Conservation (phyloP, 1,140 invertebrate species). For the Steinernema khuongi region DNA sequence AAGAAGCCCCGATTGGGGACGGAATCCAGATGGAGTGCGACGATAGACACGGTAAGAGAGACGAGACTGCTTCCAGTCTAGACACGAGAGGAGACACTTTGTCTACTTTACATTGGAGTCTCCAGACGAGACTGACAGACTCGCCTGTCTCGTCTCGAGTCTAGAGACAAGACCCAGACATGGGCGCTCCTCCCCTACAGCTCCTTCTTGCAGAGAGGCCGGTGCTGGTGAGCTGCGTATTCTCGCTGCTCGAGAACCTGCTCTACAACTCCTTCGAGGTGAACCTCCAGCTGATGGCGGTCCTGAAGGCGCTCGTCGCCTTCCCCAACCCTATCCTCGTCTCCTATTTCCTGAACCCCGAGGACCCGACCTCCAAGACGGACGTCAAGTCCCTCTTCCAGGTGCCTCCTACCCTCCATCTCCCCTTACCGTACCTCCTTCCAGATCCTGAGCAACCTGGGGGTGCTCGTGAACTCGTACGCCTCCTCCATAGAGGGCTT, state of each 20-base stretch:
- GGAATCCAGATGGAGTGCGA: not conserved
- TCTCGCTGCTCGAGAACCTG: not conserved
- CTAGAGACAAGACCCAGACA: no score
- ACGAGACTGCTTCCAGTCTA: no score
- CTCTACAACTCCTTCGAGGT: slow-evolving; percentile 5
- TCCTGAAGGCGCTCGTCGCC: not conserved
- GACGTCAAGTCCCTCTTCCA: not conserved
- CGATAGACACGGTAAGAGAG: not conserved
- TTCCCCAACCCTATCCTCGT: not conserved
- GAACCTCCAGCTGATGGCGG: not conserved
- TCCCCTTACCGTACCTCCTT: not conserved
- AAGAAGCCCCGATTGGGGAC: not conserved
- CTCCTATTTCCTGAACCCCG: slow-evolving; percentile 3
- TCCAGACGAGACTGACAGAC: no score
- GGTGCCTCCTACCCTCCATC: not conserved
- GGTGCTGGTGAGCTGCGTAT: not conserved
- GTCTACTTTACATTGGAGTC: no score
- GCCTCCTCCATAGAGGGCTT: not conserved
- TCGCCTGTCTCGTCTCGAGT: no score
- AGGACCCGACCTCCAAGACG: not conserved
- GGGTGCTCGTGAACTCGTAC: not conserved
- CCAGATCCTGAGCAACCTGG: not conserved
- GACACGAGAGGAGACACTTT: no score
- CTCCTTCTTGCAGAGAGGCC: not conserved
- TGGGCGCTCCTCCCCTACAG: not conserved